Conservation (phyloP, 2,797 vertebrate species). For the Cynodonichthys magdalenae region DNA sequence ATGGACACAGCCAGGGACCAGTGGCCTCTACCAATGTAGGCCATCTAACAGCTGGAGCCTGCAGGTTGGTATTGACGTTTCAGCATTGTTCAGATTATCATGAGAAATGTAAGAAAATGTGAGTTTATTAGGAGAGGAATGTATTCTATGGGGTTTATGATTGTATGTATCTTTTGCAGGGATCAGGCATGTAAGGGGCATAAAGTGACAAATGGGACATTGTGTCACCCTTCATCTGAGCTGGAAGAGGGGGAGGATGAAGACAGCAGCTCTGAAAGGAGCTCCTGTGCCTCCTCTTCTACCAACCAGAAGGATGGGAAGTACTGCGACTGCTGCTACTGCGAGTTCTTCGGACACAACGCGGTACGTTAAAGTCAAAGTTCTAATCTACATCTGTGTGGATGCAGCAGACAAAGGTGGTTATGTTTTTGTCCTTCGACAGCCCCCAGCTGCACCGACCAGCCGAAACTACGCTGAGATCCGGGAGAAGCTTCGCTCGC, state of each 20-base stretch:
- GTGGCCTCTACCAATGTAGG: slow-evolving; percentile 83
- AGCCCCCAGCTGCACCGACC: slow-evolving; percentile 97
- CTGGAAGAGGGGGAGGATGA: slow-evolving; percentile 96
- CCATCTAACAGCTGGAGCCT: slow-evolving; percentile 85
- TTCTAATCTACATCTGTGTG: neutral
- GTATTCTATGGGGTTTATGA: neutral
- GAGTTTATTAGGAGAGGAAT: slow-evolving; percentile 9
- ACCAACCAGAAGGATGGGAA: slow-evolving; percentile 98
- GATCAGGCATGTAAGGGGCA: slow-evolving; percentile 96
- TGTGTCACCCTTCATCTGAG: slow-evolving; percentile 90
- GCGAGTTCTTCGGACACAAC: slow-evolving; percentile 99
- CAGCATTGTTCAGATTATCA: neutral
- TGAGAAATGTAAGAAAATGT: neutral
- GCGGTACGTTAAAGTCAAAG: slow-evolving; percentile 82
- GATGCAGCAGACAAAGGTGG: neutral
- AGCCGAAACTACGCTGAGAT: slow-evolving; percentile 99
- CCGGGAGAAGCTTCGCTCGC: slow-evolving; percentile 94
- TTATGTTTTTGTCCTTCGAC: slow-evolving; percentile 26
- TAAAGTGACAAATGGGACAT: slow-evolving; percentile 91
- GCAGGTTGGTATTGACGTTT: slow-evolving; percentile 83
- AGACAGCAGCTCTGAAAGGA: slow-evolving; percentile 97
- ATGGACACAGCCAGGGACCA: slow-evolving; percentile 88
- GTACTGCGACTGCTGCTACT: slow-evolving; percentile 99
- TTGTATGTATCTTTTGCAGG: slow-evolving; percentile 69
- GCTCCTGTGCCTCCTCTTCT: slow-evolving; percentile 96